phyloP scores from a whole-genome alignment of 2,797 vertebrate genomes.

The Mormyrops boulengeri region DNA sequence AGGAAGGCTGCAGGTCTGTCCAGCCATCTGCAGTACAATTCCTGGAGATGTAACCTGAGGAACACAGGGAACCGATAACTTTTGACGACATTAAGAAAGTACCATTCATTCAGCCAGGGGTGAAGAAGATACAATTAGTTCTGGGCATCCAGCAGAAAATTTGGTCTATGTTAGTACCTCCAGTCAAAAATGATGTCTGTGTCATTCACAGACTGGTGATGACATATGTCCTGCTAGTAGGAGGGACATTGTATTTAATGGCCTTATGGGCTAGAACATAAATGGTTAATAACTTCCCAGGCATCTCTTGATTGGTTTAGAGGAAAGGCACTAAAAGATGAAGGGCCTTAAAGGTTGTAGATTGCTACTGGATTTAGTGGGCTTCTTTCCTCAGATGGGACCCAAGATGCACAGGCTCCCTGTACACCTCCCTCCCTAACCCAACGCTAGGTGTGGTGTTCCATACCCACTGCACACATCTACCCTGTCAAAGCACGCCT shows the following conservation, averaged over 20 bases:
- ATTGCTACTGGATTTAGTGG: neutral
- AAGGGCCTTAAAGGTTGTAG: neutral
- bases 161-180: neutral
- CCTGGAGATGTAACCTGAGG: conserved; percentile 68
- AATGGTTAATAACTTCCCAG: neutral
- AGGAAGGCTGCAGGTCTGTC: conserved; percentile 71
- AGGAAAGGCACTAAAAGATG: neutral
- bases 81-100: neutral
- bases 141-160: neutral
- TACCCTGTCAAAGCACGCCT: neutral
- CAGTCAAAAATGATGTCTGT: neutral
- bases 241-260: neutral
- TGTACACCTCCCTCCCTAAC: neutral
- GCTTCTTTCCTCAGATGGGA: neutral
- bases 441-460: neutral
- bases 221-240: neutral
- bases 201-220: neutral
- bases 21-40: conserved; percentile 69
- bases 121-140: neutral
- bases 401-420: neutral
- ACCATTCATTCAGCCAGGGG: neutral
- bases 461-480: no score
- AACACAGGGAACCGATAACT: neutral
- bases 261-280: neutral
- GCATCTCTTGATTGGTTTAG: neutral